Percentiles rank a stretch among this genome's conserved stretches.
Evolutionary conservation across 2,797 vertebrate species (phyloP).

Genomic region (Acridotheres tristis): DNA sequence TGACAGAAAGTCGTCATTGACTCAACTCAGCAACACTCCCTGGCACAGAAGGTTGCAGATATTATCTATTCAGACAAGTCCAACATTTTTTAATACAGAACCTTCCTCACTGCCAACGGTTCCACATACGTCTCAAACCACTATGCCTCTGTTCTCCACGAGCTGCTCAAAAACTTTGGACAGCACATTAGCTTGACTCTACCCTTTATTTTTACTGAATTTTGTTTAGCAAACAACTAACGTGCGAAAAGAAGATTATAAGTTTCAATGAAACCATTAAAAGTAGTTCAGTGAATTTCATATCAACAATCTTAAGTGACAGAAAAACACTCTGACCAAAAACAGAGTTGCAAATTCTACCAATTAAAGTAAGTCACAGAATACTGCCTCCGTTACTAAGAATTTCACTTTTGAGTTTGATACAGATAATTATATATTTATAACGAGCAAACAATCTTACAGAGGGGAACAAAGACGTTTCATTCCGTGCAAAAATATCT

Average conservation of each 20-base stretch:
- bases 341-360: background rate
- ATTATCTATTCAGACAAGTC: constrained; percentile 39
- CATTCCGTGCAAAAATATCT: background rate
- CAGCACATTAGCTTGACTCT: background rate
- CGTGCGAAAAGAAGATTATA: background rate
- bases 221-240: background rate
- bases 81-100: constrained; percentile 44
- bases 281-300: background rate
- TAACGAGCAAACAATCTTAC: background rate
- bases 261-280: background rate
- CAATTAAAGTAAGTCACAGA: background rate
- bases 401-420: background rate
- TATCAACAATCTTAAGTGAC: background rate
- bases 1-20: constrained; percentile 28
- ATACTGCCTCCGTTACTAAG: background rate
- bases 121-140: background rate
- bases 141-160: background rate
- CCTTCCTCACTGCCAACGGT: background rate
- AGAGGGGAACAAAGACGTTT: background rate
- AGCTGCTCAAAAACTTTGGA: background rate
- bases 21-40: background rate
- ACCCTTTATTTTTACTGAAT: background rate
- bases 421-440: background rate
- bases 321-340: background rate
- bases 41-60: constrained; percentile 53